These are phyloP conservation scores for Melitaea athalia DNA, from an alignment of 2,888 invertebrate species.

Conservation along the genomic window DNA sequence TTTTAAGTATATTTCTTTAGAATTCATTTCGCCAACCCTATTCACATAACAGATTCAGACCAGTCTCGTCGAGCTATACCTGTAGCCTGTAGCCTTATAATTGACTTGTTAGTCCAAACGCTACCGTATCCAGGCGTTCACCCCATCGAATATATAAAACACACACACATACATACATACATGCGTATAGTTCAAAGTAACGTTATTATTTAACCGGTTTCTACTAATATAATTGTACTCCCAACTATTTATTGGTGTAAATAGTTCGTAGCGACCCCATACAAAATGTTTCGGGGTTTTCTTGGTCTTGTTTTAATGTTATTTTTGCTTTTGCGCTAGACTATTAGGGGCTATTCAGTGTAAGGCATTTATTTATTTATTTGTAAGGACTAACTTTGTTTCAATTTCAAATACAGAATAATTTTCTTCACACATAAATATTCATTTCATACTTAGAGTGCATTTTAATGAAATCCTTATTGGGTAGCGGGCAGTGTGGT, in stretches of 20 bases:
- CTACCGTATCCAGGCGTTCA: constrained; percentile 37
- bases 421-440: constrained; percentile 62
- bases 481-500: constrained; percentile 38
- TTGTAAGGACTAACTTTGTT: not conserved
- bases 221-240: constrained; percentile 33
- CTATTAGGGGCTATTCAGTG: too few species aligned
- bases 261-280: too few species aligned
- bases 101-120: constrained; percentile 62
- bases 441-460: constrained; percentile 55
- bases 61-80: constrained; percentile 36
- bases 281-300: too few species aligned
- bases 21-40: constrained; percentile 34
- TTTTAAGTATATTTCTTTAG: not conserved
- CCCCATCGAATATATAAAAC: constrained; percentile 23
- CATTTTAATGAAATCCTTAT: constrained; percentile 63
- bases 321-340: too few species aligned
- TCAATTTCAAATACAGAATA: constrained; percentile 54
- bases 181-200: not conserved
- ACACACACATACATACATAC: not conserved
- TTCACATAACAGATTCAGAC: constrained; percentile 17
- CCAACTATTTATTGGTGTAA: too few species aligned
- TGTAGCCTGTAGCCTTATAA: constrained; percentile 54
- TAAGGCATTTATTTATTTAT: too few species aligned
- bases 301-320: too few species aligned
- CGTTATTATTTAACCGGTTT: not conserved